A percentile compares a stretch with the other conserved stretches of the same genome.
Conservation (phyloP, 2,797 vertebrate species). For the Sciurus carolinensis region DNA sequence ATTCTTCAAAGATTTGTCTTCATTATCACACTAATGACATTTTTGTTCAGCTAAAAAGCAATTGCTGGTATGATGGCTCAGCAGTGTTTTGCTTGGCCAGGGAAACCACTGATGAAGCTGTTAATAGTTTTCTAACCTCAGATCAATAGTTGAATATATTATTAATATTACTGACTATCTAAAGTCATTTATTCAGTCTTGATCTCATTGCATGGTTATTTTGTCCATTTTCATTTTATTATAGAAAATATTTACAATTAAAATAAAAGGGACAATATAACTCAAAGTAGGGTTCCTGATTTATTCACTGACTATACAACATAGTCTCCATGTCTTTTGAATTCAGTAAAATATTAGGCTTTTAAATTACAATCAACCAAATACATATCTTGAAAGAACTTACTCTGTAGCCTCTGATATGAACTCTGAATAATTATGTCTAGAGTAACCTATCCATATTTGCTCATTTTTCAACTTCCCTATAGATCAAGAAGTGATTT, state of each 20-base stretch:
- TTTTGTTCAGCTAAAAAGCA: not conserved
- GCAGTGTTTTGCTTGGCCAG: not conserved
- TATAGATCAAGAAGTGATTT: constrained; percentile 56
- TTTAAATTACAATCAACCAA: constrained; percentile 39
- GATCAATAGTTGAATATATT: not conserved
- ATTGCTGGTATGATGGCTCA: too few species aligned
- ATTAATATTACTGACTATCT: not conserved
- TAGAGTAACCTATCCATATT: constrained; percentile 17
- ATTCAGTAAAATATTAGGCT: constrained; percentile 57
- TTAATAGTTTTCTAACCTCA: not conserved
- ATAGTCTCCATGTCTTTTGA: not conserved
- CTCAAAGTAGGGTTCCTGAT: not conserved
- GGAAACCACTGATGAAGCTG: not conserved
- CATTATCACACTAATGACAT: not conserved
- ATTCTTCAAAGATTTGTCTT: not conserved
- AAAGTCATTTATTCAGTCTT: not conserved
- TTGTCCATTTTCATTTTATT: constrained; percentile 41
- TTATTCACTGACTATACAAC: not conserved
- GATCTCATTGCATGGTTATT: constrained; percentile 16
- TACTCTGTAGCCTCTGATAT: not conserved
- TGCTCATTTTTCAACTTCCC: constrained; percentile 62
- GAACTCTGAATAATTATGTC: constrained; percentile 59
- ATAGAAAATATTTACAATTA: not conserved
- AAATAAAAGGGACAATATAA: not conserved
- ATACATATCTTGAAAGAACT: constrained; percentile 26